Percentiles rank a stretch among this genome's conserved stretches.
These are phyloP conservation scores for Karalla daura DNA, from an alignment of 2,797 vertebrate genomes.

Conservation along the genomic window DNA sequence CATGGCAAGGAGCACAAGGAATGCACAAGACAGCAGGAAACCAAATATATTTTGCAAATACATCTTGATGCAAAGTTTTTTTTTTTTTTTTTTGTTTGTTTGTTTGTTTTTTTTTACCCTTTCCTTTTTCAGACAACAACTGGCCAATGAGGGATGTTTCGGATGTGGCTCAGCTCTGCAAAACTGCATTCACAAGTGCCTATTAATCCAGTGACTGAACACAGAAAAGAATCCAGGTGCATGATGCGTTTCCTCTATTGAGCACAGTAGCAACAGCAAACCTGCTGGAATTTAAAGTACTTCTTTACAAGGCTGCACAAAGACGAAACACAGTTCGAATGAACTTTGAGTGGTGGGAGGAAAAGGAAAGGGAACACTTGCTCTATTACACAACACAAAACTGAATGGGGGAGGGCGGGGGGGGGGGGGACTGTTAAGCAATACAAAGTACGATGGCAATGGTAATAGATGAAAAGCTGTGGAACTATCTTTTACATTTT, in stretches of 20 bases:
- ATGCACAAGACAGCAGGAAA: constrained; percentile 51
- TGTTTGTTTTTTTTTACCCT: constrained; percentile 18
- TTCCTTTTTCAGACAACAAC: constrained; percentile 28
- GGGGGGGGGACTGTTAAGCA: constrained; percentile 23
- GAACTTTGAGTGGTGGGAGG: constrained; percentile 35
- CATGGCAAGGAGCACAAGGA: constrained; percentile 65
- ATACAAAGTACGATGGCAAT: constrained; percentile 35
- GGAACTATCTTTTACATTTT: constrained; percentile 17
- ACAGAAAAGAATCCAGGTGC: constrained; percentile 57
- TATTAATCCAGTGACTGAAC: constrained; percentile 74
- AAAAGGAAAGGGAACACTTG: constrained; percentile 31
- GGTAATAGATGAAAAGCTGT: constrained; percentile 33
- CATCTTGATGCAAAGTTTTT: constrained; percentile 35
- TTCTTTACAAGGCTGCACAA: constrained; percentile 61
- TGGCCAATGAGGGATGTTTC: constrained; percentile 48
- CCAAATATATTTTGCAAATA: constrained; percentile 54
- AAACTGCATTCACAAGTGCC: constrained; percentile 69
- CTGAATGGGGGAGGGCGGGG: constrained; percentile 24
- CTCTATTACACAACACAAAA: constrained; percentile 42
- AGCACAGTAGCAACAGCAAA: constrained; percentile 44
- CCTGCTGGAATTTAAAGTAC: constrained; percentile 45
- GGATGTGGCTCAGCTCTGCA: constrained; percentile 73
- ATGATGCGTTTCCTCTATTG: constrained; percentile 35
- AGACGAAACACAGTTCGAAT: constrained; percentile 56
- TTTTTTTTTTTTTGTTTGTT: constrained; percentile 4